These are phyloP conservation scores for Philereme vetulata DNA, from an alignment of 2,888 invertebrate genomes.

Conservation along the genomic window DNA sequence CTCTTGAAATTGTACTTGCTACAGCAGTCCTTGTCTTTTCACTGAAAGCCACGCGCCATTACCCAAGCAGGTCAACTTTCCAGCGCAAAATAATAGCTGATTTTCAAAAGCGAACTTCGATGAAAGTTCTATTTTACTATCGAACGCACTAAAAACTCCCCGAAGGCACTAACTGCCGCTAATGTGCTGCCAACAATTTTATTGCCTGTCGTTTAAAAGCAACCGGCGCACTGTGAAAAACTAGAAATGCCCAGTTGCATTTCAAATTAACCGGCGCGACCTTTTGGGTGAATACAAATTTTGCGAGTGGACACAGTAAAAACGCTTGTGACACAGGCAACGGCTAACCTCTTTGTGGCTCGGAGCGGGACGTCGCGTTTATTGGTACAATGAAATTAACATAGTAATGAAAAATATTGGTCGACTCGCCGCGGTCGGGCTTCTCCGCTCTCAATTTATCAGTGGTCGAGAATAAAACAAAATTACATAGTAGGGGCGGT, in stretches of 20 bases:
- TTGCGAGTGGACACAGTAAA: slow-evolving; percentile 73
- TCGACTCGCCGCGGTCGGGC: slow-evolving; percentile 52
- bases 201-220: slow-evolving; percentile 54
- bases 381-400: slow-evolving; percentile 82
- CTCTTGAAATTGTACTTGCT: slow-evolving; percentile 9
- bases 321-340: slow-evolving; percentile 50
- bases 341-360: slow-evolving; percentile 76
- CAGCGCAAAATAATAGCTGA: slow-evolving; percentile 26
- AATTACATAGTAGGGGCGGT: slow-evolving; percentile 50
- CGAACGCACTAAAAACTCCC: slow-evolving; percentile 45
- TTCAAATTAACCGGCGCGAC: slow-evolving; percentile 72
- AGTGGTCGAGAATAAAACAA: slow-evolving; percentile 58
- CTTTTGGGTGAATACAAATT: slow-evolving; percentile 73
- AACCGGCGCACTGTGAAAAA: slow-evolving; percentile 52
- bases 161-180: slow-evolving; percentile 47
- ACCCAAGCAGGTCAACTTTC: slow-evolving; percentile 26
- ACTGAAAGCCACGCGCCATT: slow-evolving; percentile 16
- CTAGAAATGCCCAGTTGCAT: slow-evolving; percentile 72
- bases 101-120: slow-evolving; percentile 21
- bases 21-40: slow-evolving; percentile 10
- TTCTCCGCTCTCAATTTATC: slow-evolving; percentile 64
- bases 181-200: slow-evolving; percentile 49
- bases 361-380: slow-evolving; percentile 65
- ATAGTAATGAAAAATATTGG: slow-evolving; percentile 83
- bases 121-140: slow-evolving; percentile 40